Evolutionary conservation across 2,888 invertebrate genomes (phyloP), one percentile per base, ranked within the genome.

Genomic region (Drosophila mettleri): DNA sequence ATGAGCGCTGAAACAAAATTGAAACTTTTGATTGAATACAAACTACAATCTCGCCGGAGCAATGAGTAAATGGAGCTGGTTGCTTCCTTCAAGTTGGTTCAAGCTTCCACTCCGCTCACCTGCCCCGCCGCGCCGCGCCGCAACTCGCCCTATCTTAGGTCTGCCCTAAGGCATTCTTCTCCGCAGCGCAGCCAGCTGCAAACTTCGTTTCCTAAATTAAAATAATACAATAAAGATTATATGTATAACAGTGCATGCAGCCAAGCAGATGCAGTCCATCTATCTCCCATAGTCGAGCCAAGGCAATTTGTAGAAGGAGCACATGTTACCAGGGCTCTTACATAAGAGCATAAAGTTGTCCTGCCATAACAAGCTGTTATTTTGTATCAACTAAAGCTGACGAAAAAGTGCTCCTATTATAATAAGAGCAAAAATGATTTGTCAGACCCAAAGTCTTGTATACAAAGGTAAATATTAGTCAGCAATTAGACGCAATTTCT

Each of bases 11-110:
- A 66, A 78, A 72, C 72, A 79, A 83, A 85, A 85, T 85, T 74
- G 79, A 83, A 86, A 87, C 78, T 86, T 86, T 86, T 87, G 85
- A 86, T 86, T 87, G 85, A 86, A 86, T 77, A 83, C 83, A 83
- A 86, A 79, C 88, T 83, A 69, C 81, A 87, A 81, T 77, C 78
- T 84, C 73, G 55, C 62, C 34, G 45, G 45, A 66, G 60, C 59
- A 60, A 46, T 61, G 59, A 60, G 43, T 36, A 58, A 36, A 45
- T 48, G 70, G 38, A 75, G 62, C 24, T 70, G 74, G 60, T 79
- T 76, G 41, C 77, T 58, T 65, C 77, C 57, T 66, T 59, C 51
- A 75, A 68, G 60, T 66, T 70, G 62, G 48, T 58, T 24, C 53
- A 41, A 24, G 51, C 64, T 39, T 43, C 67, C 67, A 62, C 55